Evolutionary conservation across 1,140 invertebrate species (phyloP).

Genomic region (Oryctes rhinoceros): DNA sequence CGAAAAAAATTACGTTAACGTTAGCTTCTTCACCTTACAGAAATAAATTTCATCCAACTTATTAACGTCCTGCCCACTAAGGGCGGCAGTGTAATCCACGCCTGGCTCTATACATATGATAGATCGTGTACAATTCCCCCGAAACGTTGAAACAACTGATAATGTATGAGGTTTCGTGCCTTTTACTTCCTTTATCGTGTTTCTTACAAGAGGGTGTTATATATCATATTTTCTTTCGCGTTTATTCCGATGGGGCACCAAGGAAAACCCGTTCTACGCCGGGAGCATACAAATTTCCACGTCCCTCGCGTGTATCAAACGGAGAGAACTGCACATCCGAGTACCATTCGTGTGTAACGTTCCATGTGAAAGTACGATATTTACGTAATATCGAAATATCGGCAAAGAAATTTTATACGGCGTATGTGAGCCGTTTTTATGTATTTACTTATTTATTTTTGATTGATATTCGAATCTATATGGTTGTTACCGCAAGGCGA

Average conservation of each 20-base stretch:
- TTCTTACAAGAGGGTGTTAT: background rate
- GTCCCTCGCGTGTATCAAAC: background rate
- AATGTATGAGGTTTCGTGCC: too few species aligned
- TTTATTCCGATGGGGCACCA: background rate
- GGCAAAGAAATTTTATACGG: background rate
- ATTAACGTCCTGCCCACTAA: too few species aligned
- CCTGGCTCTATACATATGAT: too few species aligned
- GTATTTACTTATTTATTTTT: background rate
- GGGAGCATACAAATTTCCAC: background rate
- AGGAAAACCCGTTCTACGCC: background rate
- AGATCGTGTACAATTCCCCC: too few species aligned
- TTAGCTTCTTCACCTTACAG: too few species aligned
- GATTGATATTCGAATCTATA: background rate
- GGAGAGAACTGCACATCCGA: background rate
- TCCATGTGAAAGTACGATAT: background rate
- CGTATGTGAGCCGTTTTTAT: background rate
- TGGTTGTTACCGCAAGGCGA: background rate
- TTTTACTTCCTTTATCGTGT: too few species aligned
- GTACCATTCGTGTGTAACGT: background rate
- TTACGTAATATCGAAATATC: background rate
- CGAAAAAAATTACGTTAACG: too few species aligned
- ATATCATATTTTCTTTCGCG: constrained; percentile 2
- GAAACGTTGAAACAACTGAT: too few species aligned
- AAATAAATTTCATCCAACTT: too few species aligned
- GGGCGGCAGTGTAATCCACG: too few species aligned